Percentiles rank a stretch among this genome's conserved stretches.
phyloP scores from a whole-genome alignment of 2,888 invertebrate genomes.

The Neoascia interrupta region DNA sequence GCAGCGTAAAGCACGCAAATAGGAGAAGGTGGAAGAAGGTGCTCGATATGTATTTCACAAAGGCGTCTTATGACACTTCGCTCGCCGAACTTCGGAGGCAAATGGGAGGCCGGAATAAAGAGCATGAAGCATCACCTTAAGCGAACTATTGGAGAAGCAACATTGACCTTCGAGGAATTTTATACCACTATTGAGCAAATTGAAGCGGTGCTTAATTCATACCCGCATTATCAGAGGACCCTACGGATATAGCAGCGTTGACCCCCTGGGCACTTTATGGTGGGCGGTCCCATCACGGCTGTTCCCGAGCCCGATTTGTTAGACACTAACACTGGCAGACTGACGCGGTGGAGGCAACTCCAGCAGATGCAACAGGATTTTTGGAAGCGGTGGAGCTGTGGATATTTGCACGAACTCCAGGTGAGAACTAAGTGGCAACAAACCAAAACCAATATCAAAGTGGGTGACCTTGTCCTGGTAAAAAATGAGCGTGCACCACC shows the following conservation, averaged over 20 bases:
- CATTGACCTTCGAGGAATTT: slow-evolving; percentile 1
- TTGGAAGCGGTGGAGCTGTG: slow-evolving; percentile 46
- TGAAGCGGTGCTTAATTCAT: slow-evolving; percentile 8
- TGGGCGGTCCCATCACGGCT: not conserved
- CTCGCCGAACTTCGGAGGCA: slow-evolving; percentile 1
- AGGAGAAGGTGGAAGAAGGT: too few relatives aligned
- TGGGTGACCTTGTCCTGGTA: slow-evolving; percentile 22
- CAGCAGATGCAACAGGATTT: too few relatives aligned
- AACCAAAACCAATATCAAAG: slow-evolving; percentile 6
- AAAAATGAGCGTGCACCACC: slow-evolving; percentile 36
- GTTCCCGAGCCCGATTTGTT: slow-evolving; percentile 5
- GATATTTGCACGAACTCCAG: slow-evolving; percentile 38
- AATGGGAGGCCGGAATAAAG: slow-evolving; percentile 12
- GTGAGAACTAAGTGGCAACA: slow-evolving; percentile 26
- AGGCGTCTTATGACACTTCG: slow-evolving; percentile 7
- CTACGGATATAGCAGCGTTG: not conserved
- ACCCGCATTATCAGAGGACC: slow-evolving; percentile 1
- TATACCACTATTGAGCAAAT: slow-evolving; percentile 14
- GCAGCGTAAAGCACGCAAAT: not conserved
- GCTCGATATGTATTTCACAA: too few relatives aligned
- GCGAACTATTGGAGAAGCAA: not conserved
- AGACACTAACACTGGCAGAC: slow-evolving; percentile 2
- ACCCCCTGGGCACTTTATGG: slow-evolving; percentile 2
- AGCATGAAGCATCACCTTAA: slow-evolving; percentile 9
- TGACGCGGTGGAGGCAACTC: slow-evolving; percentile 16